phyloP scores from a whole-genome alignment of 1,140 invertebrate genomes.

The Habropoda laboriosa region DNA sequence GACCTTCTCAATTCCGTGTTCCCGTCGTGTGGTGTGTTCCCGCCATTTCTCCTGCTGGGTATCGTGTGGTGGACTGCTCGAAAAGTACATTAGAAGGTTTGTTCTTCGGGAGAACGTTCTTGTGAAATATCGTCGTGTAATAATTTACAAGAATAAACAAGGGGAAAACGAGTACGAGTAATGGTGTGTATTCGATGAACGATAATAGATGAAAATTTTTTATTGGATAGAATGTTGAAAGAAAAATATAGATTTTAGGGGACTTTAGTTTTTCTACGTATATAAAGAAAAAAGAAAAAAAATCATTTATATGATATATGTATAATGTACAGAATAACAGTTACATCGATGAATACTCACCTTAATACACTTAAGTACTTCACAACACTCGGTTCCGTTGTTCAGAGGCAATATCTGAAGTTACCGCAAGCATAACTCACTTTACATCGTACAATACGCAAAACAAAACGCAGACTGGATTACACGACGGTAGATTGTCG shows the following conservation, averaged over 20 bases:
- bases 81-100: background rate
- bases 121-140: background rate
- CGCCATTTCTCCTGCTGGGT: background rate
- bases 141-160: too few species aligned
- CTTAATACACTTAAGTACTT: background rate
- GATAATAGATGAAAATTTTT: too few species aligned
- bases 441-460: background rate
- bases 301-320: too few species aligned
- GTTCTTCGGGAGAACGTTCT: background rate
- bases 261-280: too few species aligned
- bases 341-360: background rate
- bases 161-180: too few species aligned
- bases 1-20: constrained; percentile 15
- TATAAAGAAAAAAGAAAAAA: too few species aligned
- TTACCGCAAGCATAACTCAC: background rate
- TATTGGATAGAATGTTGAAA: too few species aligned
- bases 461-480: background rate
- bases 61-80: background rate
- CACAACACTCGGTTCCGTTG: background rate
- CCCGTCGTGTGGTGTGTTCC: background rate
- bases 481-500: background rate
- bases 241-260: too few species aligned
- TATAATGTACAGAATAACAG: background rate
- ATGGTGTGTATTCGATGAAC: too few species aligned
- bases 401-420: background rate